These are phyloP conservation scores for Neoarius graeffei DNA, from an alignment of 2,113 vertebrate genomes.

Conservation along the genomic window DNA sequence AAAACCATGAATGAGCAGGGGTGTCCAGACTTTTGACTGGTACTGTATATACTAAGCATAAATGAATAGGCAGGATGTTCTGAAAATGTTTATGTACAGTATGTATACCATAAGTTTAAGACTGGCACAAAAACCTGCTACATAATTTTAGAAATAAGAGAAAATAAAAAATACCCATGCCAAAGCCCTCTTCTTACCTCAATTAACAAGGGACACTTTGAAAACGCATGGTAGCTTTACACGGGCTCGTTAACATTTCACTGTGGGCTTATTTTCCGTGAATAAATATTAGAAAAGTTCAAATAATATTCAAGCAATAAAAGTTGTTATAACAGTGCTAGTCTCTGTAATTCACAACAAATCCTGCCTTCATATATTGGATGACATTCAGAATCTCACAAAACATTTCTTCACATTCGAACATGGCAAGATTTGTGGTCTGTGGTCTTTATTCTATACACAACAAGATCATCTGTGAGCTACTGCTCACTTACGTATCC, in stretches of 20 bases:
- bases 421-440: neutral
- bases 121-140: neutral
- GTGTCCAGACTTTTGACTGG: no score
- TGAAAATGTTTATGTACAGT: neutral
- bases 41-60: no score
- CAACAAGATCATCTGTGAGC: no score
- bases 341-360: neutral
- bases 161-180: neutral
- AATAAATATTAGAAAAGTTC: neutral
- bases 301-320: neutral
- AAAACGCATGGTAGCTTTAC: neutral
- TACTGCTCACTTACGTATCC: no score
- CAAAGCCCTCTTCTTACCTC: neutral
- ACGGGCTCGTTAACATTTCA: neutral
- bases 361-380: conserved; percentile 14
- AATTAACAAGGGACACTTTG: neutral
- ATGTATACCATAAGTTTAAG: neutral
- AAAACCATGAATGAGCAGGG: no score
- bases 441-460: neutral
- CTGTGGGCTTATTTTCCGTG: neutral
- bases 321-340: neutral
- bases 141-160: neutral
- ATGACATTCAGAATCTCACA: neutral
- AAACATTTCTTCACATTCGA: neutral
- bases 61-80: no score